These are phyloP conservation scores for Sitobion miscanthi DNA, from an alignment of 1,140 invertebrate genomes.

Conservation along the genomic window DNA sequence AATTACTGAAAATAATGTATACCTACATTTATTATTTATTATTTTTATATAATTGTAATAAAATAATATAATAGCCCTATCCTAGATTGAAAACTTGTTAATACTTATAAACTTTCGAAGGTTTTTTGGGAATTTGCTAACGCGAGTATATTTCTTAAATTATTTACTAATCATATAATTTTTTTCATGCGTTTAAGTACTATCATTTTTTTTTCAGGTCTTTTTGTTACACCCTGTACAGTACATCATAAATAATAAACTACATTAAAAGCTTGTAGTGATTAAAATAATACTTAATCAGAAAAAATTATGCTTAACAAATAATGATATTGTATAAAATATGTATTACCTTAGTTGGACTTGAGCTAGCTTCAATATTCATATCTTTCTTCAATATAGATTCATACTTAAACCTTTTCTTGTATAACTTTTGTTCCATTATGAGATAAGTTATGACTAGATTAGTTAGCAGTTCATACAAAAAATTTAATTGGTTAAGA, in stretches of 20 bases:
- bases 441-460: not conserved
- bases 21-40: no score
- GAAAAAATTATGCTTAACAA: not conserved
- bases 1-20: no score
- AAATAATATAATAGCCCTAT: no score
- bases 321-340: not conserved
- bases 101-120: no score
- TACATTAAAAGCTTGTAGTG: not conserved
- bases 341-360: constrained; percentile 9
- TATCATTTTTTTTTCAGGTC: no score
- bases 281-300: not conserved
- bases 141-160: no score
- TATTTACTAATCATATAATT: no score
- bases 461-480: not conserved
- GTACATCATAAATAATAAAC: not conserved
- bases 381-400: constrained; percentile 7
- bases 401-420: not conserved
- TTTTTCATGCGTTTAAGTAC: no score
- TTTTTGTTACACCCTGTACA: no score
- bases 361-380: constrained; percentile 22
- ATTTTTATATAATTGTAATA: no score
- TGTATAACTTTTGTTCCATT: not conserved
- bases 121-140: not conserved
- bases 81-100: no score
- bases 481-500: not conserved